Percentiles rank a stretch among this genome's conserved stretches.
These are phyloP conservation scores for Drosophila multiciliata DNA, from an alignment of 2,888 invertebrate species.

Conservation along the genomic window DNA sequence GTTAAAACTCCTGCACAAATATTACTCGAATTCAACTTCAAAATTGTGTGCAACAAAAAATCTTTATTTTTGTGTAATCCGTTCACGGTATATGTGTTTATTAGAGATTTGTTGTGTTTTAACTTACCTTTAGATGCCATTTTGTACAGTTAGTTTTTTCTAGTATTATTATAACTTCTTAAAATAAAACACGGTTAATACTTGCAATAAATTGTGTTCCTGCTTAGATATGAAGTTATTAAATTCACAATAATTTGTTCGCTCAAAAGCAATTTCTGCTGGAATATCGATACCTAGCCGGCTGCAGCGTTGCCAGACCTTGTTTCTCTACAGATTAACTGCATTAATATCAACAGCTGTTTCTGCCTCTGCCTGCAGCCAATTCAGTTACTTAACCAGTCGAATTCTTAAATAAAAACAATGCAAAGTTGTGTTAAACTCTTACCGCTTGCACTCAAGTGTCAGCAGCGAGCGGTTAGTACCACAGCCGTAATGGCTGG, in stretches of 20 bases:
- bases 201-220: too few species aligned
- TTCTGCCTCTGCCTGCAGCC: not conserved
- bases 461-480: conserved; percentile 83
- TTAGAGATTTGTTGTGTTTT: not conserved
- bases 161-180: not conserved
- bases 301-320: conserved; percentile 16
- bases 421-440: conserved; percentile 74
- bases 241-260: conserved; percentile 33
- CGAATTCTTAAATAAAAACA: conserved; percentile 22
- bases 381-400: conserved; percentile 69
- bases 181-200: too few species aligned
- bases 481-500: conserved; percentile 87
- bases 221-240: not conserved
- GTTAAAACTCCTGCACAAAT: conserved; percentile 44
- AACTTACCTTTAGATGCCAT: conserved; percentile 35
- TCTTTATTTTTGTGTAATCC: not conserved
- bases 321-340: conserved; percentile 8
- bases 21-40: conserved; percentile 42
- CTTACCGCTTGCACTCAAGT: conserved; percentile 52
- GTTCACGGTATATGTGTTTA: not conserved
- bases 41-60: conserved; percentile 27
- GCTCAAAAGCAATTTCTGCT: conserved; percentile 2
- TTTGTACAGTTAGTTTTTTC: not conserved
- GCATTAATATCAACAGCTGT: conserved; percentile 45
- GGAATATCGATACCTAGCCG: conserved; percentile 18